Evolutionary conservation across 2,797 vertebrate species (phyloP).

Genomic region (Alosa sapidissima): DNA sequence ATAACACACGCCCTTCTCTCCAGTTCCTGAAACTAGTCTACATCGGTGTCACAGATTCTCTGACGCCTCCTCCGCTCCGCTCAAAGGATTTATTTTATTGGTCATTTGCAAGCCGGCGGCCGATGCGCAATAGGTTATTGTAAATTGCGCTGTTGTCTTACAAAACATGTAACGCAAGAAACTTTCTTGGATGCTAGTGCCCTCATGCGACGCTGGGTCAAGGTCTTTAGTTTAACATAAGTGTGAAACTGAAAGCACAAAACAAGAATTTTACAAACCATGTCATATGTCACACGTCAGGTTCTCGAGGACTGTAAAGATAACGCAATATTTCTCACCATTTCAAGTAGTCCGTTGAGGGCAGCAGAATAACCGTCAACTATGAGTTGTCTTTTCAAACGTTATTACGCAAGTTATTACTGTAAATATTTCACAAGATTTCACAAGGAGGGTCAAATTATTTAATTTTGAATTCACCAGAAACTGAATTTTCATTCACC

Average conservation of each 20-base stretch:
- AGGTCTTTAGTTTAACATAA: neutral
- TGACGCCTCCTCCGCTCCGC: slow-evolving; percentile 48
- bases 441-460: neutral
- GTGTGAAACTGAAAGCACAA: slow-evolving; percentile 16
- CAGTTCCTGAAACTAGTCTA: slow-evolving; percentile 57
- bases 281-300: neutral
- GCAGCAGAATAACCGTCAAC: neutral
- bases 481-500: too few species aligned
- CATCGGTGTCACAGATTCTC: slow-evolving; percentile 41
- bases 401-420: neutral
- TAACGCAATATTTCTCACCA: neutral
- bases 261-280: neutral
- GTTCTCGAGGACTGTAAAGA: neutral
- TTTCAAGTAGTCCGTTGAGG: neutral
- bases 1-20: slow-evolving; percentile 59
- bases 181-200: slow-evolving; percentile 30
- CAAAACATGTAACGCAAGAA: slow-evolving; percentile 12
- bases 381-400: neutral
- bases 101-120: slow-evolving; percentile 30
- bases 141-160: slow-evolving; percentile 28
- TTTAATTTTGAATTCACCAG: neutral
- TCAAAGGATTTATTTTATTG: slow-evolving; percentile 43
- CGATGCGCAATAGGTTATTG: slow-evolving; percentile 15
- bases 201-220: neutral
- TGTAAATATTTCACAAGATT: neutral